Evolutionary conservation across 2,888 invertebrate species (phyloP), one percentile per base, ranked within the genome.

Genomic region (Lasioglossum figueresi): DNA sequence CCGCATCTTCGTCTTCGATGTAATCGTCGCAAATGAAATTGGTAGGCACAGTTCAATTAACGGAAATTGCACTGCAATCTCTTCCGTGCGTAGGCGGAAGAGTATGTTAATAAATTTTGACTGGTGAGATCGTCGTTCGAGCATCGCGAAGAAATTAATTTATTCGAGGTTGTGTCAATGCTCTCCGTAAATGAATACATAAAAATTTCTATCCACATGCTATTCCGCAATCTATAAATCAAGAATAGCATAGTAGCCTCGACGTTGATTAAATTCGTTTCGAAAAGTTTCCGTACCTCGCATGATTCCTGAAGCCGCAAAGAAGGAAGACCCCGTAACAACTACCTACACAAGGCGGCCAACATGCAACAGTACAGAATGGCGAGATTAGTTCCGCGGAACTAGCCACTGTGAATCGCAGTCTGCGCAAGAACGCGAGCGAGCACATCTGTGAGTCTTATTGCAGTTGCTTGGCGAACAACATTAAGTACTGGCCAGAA

Each of bases 401-500:
- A 66, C 34, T 23, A 34, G 10, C 19, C 68, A 79, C 71, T 31
- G 31, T 63, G 63, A 16, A 63, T 83, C 75, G 52, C 23, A 71
- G 75, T 31, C 34, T 48, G 68, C 34, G 12, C n/a, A 40, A 1
- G n/a, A n/a, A 59, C 59, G 37, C 63, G 66, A 48, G 68, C 68
- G 48, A 56, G 43, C 31, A 48, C 40, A 52, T 72, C 72, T n/a
- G 40, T 10, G 37, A 71, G 83, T 76, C 76, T 86, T 80, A 83
- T 59, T 80, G 85, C 78, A 84, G 79, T 82, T 31, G 73, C 84
- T 76, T 70, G 72, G 68, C 40, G 76, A 66, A 79, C 85, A 85
- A 82, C 72, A 79, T 87, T 87, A 89, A 88, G 85, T 78, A 83
- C 77, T 71, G 85, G 31, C 79, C 77, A 80, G 79, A 59, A 84